These are phyloP conservation scores for Hipparchia sbordonii DNA, from an alignment of 2,888 invertebrate genomes.

Conservation along the genomic window DNA sequence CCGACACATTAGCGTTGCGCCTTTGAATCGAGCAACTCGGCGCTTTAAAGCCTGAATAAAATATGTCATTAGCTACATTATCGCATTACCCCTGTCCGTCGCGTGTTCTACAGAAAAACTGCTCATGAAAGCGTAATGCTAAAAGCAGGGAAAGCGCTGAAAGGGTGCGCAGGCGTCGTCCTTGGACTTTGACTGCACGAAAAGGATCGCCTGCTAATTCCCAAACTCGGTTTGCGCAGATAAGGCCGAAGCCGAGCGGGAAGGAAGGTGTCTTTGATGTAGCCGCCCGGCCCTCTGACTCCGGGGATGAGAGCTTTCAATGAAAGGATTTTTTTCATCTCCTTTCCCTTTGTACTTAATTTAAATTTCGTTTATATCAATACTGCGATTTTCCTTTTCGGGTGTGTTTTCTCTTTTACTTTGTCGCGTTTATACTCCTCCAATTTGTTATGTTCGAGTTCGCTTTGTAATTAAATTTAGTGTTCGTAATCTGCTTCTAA, in stretches of 20 bases:
- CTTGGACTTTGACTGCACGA: constrained; percentile 48
- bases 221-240: constrained; percentile 79
- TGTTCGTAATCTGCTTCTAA: constrained; percentile 77
- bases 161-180: constrained; percentile 74
- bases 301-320: constrained; percentile 81
- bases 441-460: constrained; percentile 81
- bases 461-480: constrained; percentile 82
- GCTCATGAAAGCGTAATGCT: constrained; percentile 71
- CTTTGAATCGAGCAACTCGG: constrained; percentile 50
- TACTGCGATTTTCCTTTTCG: constrained; percentile 81
- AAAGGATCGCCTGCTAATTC: constrained; percentile 77
- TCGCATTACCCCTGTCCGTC: constrained; percentile 59
- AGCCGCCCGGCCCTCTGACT: constrained; percentile 79
- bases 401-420: constrained; percentile 82
- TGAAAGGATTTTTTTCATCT: constrained; percentile 83
- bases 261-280: constrained; percentile 78
- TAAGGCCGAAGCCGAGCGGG: constrained; percentile 70
- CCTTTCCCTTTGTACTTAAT: constrained; percentile 83
- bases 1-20: constrained; percentile 50
- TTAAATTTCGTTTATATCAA: constrained; percentile 84
- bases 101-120: constrained; percentile 65
- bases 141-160: constrained; percentile 57
- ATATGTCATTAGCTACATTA: constrained; percentile 74
- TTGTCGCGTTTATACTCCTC: constrained; percentile 82
- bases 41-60: constrained; percentile 65